phyloP scores from a whole-genome alignment of 2,113 vertebrate species.

The Vimba vimba region DNA sequence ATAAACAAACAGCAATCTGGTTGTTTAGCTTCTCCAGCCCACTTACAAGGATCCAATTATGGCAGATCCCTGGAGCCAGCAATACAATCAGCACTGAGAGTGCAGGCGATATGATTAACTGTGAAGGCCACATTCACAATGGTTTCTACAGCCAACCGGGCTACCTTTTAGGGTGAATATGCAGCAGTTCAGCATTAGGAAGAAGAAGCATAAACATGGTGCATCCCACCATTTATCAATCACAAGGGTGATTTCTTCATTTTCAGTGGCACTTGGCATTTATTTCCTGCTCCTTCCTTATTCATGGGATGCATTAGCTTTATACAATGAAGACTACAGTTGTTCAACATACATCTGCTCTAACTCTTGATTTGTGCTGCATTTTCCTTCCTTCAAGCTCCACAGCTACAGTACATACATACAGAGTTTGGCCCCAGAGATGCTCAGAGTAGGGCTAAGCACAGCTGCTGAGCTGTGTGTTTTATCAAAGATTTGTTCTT shows the following conservation, averaged over 20 bases:
- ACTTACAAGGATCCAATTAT: conserved; percentile 87
- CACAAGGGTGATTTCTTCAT: neutral
- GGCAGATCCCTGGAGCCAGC: conserved; percentile 82
- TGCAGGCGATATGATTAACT: conserved; percentile 80
- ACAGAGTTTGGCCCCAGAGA: conserved; percentile 41
- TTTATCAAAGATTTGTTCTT: conserved; percentile 50
- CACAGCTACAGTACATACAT: conserved; percentile 26
- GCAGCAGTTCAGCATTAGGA: conserved; percentile 63
- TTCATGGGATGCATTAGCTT: conserved; percentile 66
- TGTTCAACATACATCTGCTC: conserved; percentile 59
- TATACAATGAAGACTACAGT: conserved; percentile 66
- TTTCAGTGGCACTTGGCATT: neutral
- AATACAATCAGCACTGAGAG: conserved; percentile 80
- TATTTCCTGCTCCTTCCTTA: conserved; percentile 47
- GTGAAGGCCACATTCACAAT: conserved; percentile 76
- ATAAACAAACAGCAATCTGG: conserved; percentile 87
- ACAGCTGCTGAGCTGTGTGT: conserved; percentile 34
- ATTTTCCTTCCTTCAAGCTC: conserved; percentile 9
- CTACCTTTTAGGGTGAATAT: conserved; percentile 68
- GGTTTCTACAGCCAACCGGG: conserved; percentile 70
- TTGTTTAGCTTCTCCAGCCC: conserved; percentile 84
- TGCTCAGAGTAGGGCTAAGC: conserved; percentile 46
- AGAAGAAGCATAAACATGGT: conserved; percentile 52
- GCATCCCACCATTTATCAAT: conserved; percentile 50
- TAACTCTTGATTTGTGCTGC: conserved; percentile 21